Base-by-base conservation (phyloP, 2,888 invertebrate genomes). In the Gastracanthus pulcherrimus region DNA sequence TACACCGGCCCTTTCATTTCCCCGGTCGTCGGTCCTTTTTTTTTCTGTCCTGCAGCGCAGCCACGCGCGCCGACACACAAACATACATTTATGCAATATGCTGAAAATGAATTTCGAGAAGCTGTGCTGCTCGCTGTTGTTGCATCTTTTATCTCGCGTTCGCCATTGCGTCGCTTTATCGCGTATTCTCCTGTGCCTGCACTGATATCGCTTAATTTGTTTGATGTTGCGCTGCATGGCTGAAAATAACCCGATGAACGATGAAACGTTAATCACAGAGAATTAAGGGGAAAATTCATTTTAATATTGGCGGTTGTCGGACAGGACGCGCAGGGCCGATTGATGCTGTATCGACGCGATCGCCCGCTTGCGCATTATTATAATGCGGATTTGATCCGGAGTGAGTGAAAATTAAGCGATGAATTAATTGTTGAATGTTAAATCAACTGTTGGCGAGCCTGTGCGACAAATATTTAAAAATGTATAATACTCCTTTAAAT, bases 171-270 rank as follows among this genome's bases (percentile, higher is more conserved):
- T 13, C 45, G 16, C 45, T 2, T 38, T n/a, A 19, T 55, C 38
- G 45, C 36, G 3, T 29, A 62, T 70, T 41, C 41, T 55, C n/a
- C 66, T 70, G 36, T 16, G 66, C 23, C 31, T 29, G 23, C 26
- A 23, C 41, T 31, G 67, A 75, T 75, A 75, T 67, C 67, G 60
- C 51, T 60, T 69, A 80, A 74, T 80, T 62, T 51, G 75, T 75
- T 80, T 74, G 55, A 74, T 60, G 67, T 48, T 29, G 45, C 48
- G 19, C 6, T 9, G 19, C 9, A n/a, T n/a, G n/a, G n/a, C 9
- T 7, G 34, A 75, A 80, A 38, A 67, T 38, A 58, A 48, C 13
- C 34, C 34, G 26, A 36, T 60, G 45, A 64, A 23, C 41, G 71
- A 26, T 66, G 41, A 72, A 66, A 71, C 51, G 19, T 78, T 78